Conservation (phyloP, 2,888 invertebrate genomes). For the Agrenia bidenticulata region DNA sequence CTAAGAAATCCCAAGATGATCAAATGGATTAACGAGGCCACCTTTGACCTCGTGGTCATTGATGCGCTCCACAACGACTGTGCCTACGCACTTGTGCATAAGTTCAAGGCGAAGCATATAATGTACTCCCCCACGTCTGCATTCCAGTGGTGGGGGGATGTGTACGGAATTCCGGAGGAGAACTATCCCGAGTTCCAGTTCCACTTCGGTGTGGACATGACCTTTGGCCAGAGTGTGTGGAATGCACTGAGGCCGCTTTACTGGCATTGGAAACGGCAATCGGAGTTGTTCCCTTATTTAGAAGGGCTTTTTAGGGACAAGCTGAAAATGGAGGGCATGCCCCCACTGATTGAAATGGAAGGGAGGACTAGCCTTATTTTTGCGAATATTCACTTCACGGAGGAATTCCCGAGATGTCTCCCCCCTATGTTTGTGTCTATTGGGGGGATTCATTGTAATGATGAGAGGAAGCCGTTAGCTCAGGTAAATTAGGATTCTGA, state of each 20-base stretch:
- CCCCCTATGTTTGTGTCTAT: conserved; percentile 43
- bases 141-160: conserved; percentile 36
- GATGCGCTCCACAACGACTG: conserved; percentile 39
- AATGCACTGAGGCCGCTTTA: conserved; percentile 32
- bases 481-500: too few species aligned
- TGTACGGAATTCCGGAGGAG: conserved; percentile 22
- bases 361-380: conserved; percentile 33
- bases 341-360: conserved; percentile 30
- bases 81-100: conserved; percentile 30
- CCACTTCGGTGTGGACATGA: conserved; percentile 35
- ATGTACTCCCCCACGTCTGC: conserved; percentile 20
- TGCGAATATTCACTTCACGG: conserved; percentile 44
- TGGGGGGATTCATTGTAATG: conserved; percentile 44
- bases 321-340: conserved; percentile 34
- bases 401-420: conserved; percentile 45
- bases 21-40: conserved; percentile 25
- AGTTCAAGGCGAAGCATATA: conserved; percentile 32
- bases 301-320: conserved; percentile 23
- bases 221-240: conserved; percentile 34
- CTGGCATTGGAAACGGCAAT: conserved; percentile 28
- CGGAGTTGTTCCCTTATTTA: conserved; percentile 35
- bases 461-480: conserved; percentile 30
- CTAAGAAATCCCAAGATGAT: conserved; percentile 15
- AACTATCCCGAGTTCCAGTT: conserved; percentile 34
- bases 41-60: conserved; percentile 36